A percentile compares a stretch with the other conserved stretches of the same genome.
Evolutionary conservation across 2,113 vertebrate species (phyloP).

Genomic region (Cricetomys ansorgei): DNA sequence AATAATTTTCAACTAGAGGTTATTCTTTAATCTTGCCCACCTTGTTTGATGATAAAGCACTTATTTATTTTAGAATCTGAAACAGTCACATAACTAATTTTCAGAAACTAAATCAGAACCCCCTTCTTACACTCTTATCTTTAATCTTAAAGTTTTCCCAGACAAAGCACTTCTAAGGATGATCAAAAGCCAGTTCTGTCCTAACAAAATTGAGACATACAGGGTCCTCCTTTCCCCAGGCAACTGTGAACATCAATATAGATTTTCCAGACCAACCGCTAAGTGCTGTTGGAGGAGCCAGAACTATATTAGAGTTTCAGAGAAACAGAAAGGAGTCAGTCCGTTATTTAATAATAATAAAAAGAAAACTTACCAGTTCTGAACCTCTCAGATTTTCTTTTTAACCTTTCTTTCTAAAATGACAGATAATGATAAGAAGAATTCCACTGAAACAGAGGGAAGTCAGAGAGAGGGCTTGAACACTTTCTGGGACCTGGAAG

Average conservation of each 20-base stretch:
- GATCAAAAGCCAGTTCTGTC: constrained; percentile 40
- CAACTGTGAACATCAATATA: not conserved
- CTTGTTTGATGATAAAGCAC: not conserved
- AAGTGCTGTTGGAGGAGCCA: constrained; percentile 21
- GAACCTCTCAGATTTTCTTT: not conserved
- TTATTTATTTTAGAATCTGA: constrained; percentile 40
- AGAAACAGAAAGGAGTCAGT: constrained; percentile 11
- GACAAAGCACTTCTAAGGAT: constrained; percentile 39
- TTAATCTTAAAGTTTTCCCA: constrained; percentile 41
- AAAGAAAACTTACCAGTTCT: not conserved
- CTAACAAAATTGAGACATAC: not conserved
- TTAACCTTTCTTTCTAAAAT: constrained; percentile 14
- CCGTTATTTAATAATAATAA: constrained; percentile 53
- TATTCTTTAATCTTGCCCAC: constrained; percentile 3
- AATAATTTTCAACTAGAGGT: not conserved
- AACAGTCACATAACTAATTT: constrained; percentile 35
- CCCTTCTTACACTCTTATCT: constrained; percentile 28
- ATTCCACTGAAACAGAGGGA: not conserved
- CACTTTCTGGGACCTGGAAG: not conserved
- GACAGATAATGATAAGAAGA: not conserved
- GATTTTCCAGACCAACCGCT: constrained; percentile 49
- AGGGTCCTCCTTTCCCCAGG: not conserved
- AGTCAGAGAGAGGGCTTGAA: not conserved
- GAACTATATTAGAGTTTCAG: not conserved
- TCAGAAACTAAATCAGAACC: constrained; percentile 5